These are phyloP conservation scores for Cirrhinus molitorella DNA, from an alignment of 2,797 vertebrate genomes.

Conservation along the genomic window DNA sequence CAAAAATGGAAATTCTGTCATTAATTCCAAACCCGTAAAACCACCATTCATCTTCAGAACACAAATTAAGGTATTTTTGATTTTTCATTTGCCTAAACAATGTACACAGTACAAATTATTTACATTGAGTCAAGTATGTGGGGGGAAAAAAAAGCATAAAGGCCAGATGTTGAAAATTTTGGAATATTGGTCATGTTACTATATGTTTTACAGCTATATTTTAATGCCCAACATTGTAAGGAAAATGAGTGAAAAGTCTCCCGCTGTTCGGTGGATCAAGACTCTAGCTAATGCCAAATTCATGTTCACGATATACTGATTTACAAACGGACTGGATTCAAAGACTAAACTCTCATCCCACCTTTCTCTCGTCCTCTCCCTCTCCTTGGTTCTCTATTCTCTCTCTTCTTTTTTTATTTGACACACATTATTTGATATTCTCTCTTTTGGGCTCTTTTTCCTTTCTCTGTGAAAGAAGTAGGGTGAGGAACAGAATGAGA, in stretches of 20 bases:
- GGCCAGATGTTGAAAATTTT: background rate
- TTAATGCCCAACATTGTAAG: background rate
- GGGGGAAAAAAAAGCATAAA: too few relatives aligned
- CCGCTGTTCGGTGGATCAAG: background rate
- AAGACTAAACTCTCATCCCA: background rate
- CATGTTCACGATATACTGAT: background rate
- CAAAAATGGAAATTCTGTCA: too few relatives aligned
- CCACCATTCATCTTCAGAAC: too few relatives aligned
- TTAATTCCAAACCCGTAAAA: too few relatives aligned
- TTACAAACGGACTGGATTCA: background rate
- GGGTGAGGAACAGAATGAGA: background rate
- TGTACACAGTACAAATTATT: too few relatives aligned
- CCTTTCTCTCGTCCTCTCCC: conserved; percentile 36
- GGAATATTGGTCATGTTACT: background rate
- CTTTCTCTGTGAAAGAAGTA: conserved; percentile 5
- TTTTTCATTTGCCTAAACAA: background rate
- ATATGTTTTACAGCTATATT: background rate
- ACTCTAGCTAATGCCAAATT: background rate
- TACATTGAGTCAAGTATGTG: background rate
- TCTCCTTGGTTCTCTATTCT: background rate
- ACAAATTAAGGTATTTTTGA: too few relatives aligned
- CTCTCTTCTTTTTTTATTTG: background rate
- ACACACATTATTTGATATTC: background rate
- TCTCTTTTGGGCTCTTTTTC: background rate
- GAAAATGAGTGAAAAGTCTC: background rate